These are phyloP conservation scores for Anseranas semipalmata DNA, from an alignment of 2,113 vertebrate genomes.

Conservation along the genomic window DNA sequence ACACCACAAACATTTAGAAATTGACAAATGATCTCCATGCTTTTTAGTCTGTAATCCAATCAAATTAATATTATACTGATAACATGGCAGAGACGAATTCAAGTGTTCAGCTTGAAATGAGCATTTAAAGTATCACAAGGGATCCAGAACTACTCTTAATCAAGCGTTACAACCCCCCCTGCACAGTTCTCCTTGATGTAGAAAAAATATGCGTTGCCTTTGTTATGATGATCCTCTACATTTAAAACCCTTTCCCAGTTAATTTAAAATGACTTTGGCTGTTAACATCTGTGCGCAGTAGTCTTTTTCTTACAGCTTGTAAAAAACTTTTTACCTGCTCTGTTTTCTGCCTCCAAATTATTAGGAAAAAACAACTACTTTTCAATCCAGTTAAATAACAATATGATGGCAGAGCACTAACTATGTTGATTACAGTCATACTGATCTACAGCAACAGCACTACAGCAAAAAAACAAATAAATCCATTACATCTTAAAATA, in stretches of 20 bases:
- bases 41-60: background rate
- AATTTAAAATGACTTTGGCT: background rate
- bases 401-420: background rate
- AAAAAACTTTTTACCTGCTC: background rate
- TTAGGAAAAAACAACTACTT: background rate
- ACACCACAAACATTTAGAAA: slow-evolving; percentile 24
- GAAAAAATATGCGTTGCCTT: background rate
- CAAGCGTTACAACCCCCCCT: background rate
- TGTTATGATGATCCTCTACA: background rate
- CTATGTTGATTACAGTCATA: background rate
- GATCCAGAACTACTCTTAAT: background rate
- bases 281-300: background rate
- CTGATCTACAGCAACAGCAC: background rate
- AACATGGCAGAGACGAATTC: background rate
- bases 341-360: background rate
- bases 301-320: background rate
- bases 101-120: background rate
- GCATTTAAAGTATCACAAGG: slow-evolving; percentile 8
- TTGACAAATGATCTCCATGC: background rate
- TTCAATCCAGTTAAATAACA: background rate
- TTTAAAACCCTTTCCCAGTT: background rate
- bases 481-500: background rate
- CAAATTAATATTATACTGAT: background rate
- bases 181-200: background rate
- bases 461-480: background rate